Evolutionary conservation across 2,888 invertebrate species (phyloP).

Genomic region (Metacarcinus magister): DNA sequence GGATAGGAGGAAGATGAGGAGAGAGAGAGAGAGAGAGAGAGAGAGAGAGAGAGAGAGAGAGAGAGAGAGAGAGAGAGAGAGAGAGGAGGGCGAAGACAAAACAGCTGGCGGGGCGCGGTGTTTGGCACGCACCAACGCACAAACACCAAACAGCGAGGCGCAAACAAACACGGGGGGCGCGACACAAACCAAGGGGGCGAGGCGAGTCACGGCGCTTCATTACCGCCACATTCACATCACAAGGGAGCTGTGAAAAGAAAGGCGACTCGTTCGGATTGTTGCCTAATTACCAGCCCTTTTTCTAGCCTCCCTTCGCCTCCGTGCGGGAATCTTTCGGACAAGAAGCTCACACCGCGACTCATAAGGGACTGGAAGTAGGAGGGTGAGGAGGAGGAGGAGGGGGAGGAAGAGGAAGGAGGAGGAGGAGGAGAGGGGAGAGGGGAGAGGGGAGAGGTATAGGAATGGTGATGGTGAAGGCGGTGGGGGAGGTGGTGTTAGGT

Average conservation of each 20-base stretch:
- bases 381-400: not conserved
- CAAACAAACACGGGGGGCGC: constrained; percentile 51
- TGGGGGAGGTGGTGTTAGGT: not conserved
- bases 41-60: constrained; percentile 52
- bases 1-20: not conserved
- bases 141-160: constrained; percentile 68
- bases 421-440: not conserved
- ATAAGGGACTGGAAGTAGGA: not conserved
- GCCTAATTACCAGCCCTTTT: constrained; percentile 67
- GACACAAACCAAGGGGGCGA: constrained; percentile 52
- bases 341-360: not conserved
- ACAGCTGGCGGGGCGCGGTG: constrained; percentile 22
- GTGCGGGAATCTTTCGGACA: constrained; percentile 57
- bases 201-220: constrained; percentile 68
- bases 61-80: constrained; percentile 53
- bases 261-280: constrained; percentile 62
- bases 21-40: constrained; percentile 11
- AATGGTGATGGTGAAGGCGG: not conserved
- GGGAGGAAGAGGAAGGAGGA: not conserved
- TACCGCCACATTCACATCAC: constrained; percentile 76
- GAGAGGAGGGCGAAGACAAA: constrained; percentile 29
- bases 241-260: constrained; percentile 74
- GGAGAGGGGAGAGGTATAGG: not conserved
- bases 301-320: constrained; percentile 49
- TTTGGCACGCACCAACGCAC: constrained; percentile 58